phyloP scores from a whole-genome alignment of 2,797 vertebrate species.

The Malurus splendens region DNA sequence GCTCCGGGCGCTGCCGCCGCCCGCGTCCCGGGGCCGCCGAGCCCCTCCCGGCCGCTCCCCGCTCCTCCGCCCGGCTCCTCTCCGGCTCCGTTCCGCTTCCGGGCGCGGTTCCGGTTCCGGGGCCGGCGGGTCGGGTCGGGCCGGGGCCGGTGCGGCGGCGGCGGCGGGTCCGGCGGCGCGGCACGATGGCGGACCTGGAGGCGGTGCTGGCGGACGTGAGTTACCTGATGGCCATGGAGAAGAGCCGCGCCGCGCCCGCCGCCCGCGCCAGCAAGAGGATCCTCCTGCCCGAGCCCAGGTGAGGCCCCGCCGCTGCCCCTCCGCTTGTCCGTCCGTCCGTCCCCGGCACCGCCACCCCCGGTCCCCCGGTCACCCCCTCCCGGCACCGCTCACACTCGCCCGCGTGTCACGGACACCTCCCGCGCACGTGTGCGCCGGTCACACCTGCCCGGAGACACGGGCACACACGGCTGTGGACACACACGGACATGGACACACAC shows the following conservation, averaged over 20 bases:
- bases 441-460: not conserved
- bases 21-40: not conserved
- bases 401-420: not conserved
- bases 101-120: not conserved
- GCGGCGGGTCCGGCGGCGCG: not conserved
- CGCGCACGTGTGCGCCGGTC: not conserved
- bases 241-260: conserved; percentile 75
- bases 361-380: not conserved
- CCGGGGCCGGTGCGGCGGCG: not conserved
- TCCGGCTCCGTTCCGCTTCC: not conserved
- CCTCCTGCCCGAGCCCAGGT: conserved; percentile 76
- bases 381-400: not conserved
- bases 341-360: not conserved
- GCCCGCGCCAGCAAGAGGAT: conserved; percentile 76
- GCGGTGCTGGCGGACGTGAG: conserved; percentile 77
- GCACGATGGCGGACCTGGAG: conserved; percentile 75
- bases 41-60: not conserved
- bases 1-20: not conserved
- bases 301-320: conserved; percentile 1
- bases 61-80: not conserved
- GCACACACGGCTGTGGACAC: not conserved
- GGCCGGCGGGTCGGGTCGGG: not conserved
- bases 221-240: conserved; percentile 80
- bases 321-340: not conserved
- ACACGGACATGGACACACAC: not conserved